Percentiles rank a stretch among this genome's conserved stretches.
phyloP scores from a whole-genome alignment of 2,113 vertebrate genomes.

The Asarcornis scutulata region DNA sequence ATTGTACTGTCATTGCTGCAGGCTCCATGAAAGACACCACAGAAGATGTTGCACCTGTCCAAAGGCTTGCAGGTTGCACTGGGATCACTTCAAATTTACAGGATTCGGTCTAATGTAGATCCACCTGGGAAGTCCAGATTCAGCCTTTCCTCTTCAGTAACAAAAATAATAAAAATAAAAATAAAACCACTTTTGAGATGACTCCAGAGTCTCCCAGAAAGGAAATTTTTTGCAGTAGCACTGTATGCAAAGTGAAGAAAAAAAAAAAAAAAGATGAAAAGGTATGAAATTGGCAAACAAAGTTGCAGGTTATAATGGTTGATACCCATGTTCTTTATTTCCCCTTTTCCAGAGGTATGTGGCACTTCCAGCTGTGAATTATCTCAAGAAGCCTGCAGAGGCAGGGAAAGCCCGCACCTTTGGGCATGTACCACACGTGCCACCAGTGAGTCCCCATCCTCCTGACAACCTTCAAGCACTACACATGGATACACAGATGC shows the following conservation, averaged over 20 bases:
- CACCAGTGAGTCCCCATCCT: not conserved
- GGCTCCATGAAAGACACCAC: not conserved
- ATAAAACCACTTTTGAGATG: not conserved
- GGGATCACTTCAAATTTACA: not conserved
- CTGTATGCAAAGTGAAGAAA: no score
- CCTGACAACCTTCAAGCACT: accelerated
- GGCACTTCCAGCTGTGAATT: not conserved
- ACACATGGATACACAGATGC: no score
- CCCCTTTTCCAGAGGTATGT: not conserved
- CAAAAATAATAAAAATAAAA: not conserved
- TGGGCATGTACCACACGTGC: not conserved
- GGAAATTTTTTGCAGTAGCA: no score
- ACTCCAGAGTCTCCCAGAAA: not conserved
- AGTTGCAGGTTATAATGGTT: not conserved
- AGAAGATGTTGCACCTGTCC: not conserved
- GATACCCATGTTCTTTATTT: not conserved
- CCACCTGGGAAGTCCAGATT: not conserved
- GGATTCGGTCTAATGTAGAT: not conserved
- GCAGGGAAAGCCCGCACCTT: not conserved
- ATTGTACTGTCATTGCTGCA: not conserved
- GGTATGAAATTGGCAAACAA: not conserved
- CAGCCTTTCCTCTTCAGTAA: not conserved
- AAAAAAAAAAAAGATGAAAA: not conserved
- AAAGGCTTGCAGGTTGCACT: not conserved
- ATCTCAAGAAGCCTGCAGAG: not conserved